Evolutionary conservation across 2,797 vertebrate genomes (phyloP).

Genomic region (Fistularia tabacaria): DNA sequence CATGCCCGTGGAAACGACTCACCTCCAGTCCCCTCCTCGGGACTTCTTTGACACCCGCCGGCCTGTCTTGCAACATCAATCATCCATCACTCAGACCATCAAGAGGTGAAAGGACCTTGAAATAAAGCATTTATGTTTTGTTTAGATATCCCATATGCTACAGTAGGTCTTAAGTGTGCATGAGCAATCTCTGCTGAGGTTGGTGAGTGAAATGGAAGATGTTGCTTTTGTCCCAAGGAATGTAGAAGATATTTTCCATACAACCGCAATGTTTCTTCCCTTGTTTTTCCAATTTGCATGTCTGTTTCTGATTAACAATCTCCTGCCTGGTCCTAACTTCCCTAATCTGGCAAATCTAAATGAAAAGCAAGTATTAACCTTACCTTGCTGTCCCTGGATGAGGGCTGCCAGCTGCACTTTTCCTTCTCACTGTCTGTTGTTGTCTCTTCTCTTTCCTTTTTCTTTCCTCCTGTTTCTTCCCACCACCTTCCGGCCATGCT

Average conservation of each 20-base stretch:
- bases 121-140: background rate
- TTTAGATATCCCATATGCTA: background rate
- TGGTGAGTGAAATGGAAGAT: background rate
- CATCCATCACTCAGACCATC: constrained; percentile 97
- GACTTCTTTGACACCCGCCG: constrained; percentile 80
- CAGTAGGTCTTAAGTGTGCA: too few species aligned
- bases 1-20: constrained; percentile 88
- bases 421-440: constrained; percentile 63
- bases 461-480: constrained; percentile 30
- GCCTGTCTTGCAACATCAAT: constrained; percentile 85
- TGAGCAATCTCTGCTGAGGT: background rate
- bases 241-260: constrained; percentile 9
- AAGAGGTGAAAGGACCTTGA: constrained; percentile 79
- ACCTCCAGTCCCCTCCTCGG: constrained; percentile 78
- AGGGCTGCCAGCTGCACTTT: constrained; percentile 55
- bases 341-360: constrained; percentile 22
- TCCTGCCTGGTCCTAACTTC: constrained; percentile 21
- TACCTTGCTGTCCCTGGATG: constrained; percentile 51
- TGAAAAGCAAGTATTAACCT: constrained; percentile 16
- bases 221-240: constrained; percentile 5
- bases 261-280: constrained; percentile 18
- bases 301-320: constrained; percentile 32
- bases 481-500: constrained; percentile 33
- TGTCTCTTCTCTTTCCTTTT: constrained; percentile 50
- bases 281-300: constrained; percentile 30